Conservation (phyloP, 2,888 invertebrate genomes). For the Calameuta filiformis region DNA sequence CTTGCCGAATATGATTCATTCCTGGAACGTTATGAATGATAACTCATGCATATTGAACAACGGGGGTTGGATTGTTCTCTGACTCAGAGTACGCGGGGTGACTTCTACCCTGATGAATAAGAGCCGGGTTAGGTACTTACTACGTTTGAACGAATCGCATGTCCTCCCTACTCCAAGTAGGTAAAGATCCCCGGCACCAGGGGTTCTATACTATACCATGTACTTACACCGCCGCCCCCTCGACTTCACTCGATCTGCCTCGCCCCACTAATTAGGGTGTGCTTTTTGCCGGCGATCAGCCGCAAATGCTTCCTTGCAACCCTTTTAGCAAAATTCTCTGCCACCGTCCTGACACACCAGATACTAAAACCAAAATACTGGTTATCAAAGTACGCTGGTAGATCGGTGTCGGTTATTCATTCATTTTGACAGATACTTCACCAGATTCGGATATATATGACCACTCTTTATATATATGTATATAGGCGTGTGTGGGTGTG, state of each 20-base stretch:
- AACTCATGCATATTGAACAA: slow-evolving; percentile 57
- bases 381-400: background rate
- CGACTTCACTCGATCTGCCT: background rate
- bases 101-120: slow-evolving; percentile 25
- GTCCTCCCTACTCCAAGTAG: slow-evolving; percentile 10
- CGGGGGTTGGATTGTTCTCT: slow-evolving; percentile 38
- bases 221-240: background rate
- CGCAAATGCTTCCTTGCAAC: background rate
- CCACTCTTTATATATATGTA: background rate
- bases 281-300: slow-evolving; percentile 14
- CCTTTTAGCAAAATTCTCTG: background rate
- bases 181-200: background rate
- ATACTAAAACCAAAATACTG: background rate
- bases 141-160: slow-evolving; percentile 26
- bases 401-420: background rate
- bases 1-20: slow-evolving; percentile 45
- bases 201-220: background rate
- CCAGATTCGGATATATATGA: background rate
- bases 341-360: background rate
- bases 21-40: slow-evolving; percentile 45
- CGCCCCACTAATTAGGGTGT: slow-evolving; percentile 24
- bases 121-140: slow-evolving; percentile 21
- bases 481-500: background rate
- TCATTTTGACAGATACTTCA: background rate
- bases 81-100: slow-evolving; percentile 31